Evolutionary conservation across 2,888 invertebrate species (phyloP).

Genomic region (Strigamia maritima): DNA sequence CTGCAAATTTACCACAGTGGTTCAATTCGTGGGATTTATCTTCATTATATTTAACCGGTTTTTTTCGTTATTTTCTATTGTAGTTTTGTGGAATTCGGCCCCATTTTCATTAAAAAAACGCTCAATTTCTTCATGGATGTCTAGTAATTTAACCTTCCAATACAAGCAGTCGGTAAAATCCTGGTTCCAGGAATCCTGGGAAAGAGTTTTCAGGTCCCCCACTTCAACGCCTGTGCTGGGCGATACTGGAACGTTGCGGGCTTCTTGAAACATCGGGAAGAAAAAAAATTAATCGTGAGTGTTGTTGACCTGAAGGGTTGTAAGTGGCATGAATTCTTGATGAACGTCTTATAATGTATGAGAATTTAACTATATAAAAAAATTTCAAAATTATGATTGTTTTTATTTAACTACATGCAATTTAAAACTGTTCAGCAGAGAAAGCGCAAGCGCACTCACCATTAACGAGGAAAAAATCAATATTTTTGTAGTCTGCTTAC

Average conservation of each 20-base stretch:
- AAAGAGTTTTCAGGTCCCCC: conserved; percentile 21
- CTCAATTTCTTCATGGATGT: conserved; percentile 33
- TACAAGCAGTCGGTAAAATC: conserved; percentile 35
- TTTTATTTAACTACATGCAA: neutral
- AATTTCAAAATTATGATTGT: neutral
- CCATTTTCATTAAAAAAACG: neutral
- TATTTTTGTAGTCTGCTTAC: conserved; percentile 5
- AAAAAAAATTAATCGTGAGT: neutral
- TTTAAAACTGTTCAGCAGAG: neutral
- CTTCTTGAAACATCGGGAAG: neutral
- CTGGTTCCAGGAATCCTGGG: conserved; percentile 25
- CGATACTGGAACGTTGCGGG: neutral
- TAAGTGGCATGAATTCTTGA: conserved; percentile 1
- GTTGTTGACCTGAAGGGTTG: conserved; percentile 10
- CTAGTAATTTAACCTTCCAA: conserved; percentile 26
- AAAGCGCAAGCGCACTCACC: neutral
- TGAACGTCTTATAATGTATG: neutral
- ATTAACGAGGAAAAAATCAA: neutral
- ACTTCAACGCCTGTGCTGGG: neutral
- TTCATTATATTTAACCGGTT: neutral
- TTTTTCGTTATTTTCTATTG: neutral
- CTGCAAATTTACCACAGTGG: neutral
- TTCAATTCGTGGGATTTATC: neutral
- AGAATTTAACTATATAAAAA: neutral
- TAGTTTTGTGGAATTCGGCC: neutral